Evolutionary conservation across 2,113 vertebrate genomes (phyloP), one percentile per base, ranked within the genome.

Genomic region (Antennarius striatus): DNA sequence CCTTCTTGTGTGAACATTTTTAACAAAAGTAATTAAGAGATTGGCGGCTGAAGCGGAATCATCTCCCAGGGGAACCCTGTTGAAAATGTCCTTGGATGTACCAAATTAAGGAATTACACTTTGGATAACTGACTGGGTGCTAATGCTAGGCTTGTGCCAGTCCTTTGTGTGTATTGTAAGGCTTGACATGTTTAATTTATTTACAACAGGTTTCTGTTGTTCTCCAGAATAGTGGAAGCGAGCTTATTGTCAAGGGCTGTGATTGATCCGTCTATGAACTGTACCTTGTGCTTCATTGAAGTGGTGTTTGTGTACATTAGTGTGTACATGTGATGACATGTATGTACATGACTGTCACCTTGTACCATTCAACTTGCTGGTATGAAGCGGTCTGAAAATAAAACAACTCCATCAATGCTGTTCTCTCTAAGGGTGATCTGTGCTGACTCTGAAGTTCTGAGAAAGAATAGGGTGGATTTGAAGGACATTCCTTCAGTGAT

Each of bases 371-470:
- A 51, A 22, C 15, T 69, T 42, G 57, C 70, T 48, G 58, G 50
- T 30, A 57, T 51, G 42, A 69, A 85, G 73, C 52, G 65, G 45
- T 83, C 61, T 51, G 48, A 40, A 82, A 85, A 85, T 84, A 57
- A 89, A 74, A 30, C 28, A 32, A 65, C 63, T 77, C 79, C 88
- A 87, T 88, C 80, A 86, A 81, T 65, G 69, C 65, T 49, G 52
- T 54, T 64, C 30, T 68, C 50, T 56, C n/a, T 56, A 62, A 74
- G 79, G 59, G 68, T 72, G 74, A 81, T 76, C 49, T 1, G 10
- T 79, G 84, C 84, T 90, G 86, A 90, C 80, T 87, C 68, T 40
- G 39, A 75, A 71, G 74, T 67, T 75, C 52, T 55, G 56, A 43
- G 54, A 59, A 62, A 39, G 56, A 55, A 62, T 42, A 77, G 58